These are phyloP conservation scores for Glossophaga mutica DNA, from an alignment of 2,797 vertebrate species.

Conservation along the genomic window DNA sequence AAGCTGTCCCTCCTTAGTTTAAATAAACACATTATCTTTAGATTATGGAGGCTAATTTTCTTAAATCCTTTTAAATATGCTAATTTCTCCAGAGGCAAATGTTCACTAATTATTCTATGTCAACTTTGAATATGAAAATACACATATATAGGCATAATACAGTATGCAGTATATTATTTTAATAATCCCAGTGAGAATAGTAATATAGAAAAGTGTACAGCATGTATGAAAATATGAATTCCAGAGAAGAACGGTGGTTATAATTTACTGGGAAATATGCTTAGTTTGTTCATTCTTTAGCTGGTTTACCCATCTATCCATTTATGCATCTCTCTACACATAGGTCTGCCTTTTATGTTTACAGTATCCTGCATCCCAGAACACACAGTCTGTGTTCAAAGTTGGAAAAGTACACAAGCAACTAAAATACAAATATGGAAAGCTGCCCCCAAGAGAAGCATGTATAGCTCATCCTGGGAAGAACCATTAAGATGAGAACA, in stretches of 20 bases:
- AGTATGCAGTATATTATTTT: neutral
- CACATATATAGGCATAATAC: neutral
- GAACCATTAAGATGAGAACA: neutral
- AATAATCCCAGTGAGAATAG: neutral
- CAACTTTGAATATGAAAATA: constrained; percentile 2
- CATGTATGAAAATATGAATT: neutral
- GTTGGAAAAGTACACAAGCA: neutral
- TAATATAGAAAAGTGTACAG: neutral
- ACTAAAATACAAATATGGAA: neutral
- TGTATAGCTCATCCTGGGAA: fast-evolving
- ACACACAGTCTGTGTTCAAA: neutral
- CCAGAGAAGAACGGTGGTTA: neutral
- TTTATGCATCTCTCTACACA: neutral
- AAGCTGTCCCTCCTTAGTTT: neutral
- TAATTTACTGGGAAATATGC: neutral
- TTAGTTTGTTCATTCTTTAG: neutral
- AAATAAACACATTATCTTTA: constrained; percentile 40
- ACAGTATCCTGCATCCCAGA: neutral
- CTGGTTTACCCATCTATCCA: neutral
- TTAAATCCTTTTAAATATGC: constrained; percentile 40
- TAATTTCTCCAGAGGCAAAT: constrained; percentile 18
- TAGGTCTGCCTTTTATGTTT: neutral
- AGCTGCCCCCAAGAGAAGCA: neutral
- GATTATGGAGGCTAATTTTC: constrained; percentile 28
- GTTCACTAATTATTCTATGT: neutral